Evolutionary conservation across 2,797 vertebrate species (phyloP).

Genomic region (Xenopus petersii): DNA sequence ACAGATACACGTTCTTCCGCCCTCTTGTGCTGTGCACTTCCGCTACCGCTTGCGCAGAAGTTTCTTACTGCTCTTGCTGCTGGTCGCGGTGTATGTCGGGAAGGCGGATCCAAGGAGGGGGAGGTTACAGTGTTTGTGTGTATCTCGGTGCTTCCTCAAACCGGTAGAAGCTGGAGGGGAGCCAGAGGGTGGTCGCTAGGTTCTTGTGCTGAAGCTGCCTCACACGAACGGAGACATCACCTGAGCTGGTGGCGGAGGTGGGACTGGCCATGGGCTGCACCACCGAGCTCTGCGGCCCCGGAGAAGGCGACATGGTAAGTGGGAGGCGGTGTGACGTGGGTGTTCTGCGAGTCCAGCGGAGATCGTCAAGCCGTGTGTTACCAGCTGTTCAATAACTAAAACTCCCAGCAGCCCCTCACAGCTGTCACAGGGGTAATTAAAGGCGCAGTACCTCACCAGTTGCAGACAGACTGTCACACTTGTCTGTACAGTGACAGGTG

Average conservation of each 20-base stretch:
- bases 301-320: constrained; percentile 32
- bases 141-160: background rate
- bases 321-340: too few relatives aligned
- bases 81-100: constrained; percentile 27
- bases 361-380: too few relatives aligned
- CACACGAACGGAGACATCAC: background rate
- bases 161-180: constrained; percentile 1
- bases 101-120: constrained; percentile 25
- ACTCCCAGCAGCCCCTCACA: too few relatives aligned
- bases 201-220: background rate
- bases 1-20: background rate
- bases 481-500: too few relatives aligned
- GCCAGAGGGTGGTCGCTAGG: background rate
- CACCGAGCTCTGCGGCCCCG: constrained; percentile 23
- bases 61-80: background rate
- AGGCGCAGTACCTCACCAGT: too few relatives aligned
- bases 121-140: constrained; percentile 1
- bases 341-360: too few relatives aligned
- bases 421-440: too few relatives aligned
- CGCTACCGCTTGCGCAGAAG: constrained; percentile 13
- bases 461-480: too few relatives aligned
- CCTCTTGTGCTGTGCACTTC: constrained; percentile 12
- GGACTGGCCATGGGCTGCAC: constrained; percentile 16
- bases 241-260: background rate
- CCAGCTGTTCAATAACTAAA: too few relatives aligned